Evolutionary conservation across 92 coral and sea anemone species (phyloP), one percentile per base, ranked within the genome.

Genomic region (Umimayanthus chanpuru): DNA sequence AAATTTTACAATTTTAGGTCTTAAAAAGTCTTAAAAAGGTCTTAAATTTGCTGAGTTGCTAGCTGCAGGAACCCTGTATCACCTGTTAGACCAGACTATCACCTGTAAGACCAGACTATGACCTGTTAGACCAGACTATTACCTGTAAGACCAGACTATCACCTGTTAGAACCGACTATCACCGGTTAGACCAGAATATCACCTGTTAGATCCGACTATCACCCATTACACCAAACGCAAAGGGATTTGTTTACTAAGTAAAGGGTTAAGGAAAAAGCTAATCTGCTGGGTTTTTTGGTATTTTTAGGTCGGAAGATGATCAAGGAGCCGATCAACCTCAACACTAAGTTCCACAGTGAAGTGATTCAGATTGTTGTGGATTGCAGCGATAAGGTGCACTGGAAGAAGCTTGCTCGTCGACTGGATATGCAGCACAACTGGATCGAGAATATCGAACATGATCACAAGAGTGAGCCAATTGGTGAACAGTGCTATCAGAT

Each of bases 351-450:
- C 39, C 65, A 78, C 58, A 78, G 6, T 7, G 28, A 78, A 6
- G 49, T n/a, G 4, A 9, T 78, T 49, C 32, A 44, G 65, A 2
- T 15, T 23, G 64, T 78, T 50, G 82, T 40, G 4, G 28, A 78
- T 9, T 78, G 82, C 67, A 77, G 50, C 26, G 64, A 16, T 56
- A 61, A 47, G 4, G 18, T 78, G 40, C 11, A 47, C 66, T 78
- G 82, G 82, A 78, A 78, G 36, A 44, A 47, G 15, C 67, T 78
- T 47, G 82, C 58, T 1, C 82, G 82, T 78, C 41, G 23, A 20
- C 66, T 78, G 14, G 82, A n/a, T 8, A 11, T 78, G 55, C 3
- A 49, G 4, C 53, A 44, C 82, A 29, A 9, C 4, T 6, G 25
- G 1, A 47, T 78, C n/a, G 82, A 78, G 7, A 78, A 49, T 21